Conservation (phyloP, 2,113 vertebrate genomes). For the Gnathonemus echidnorhynchus region DNA sequence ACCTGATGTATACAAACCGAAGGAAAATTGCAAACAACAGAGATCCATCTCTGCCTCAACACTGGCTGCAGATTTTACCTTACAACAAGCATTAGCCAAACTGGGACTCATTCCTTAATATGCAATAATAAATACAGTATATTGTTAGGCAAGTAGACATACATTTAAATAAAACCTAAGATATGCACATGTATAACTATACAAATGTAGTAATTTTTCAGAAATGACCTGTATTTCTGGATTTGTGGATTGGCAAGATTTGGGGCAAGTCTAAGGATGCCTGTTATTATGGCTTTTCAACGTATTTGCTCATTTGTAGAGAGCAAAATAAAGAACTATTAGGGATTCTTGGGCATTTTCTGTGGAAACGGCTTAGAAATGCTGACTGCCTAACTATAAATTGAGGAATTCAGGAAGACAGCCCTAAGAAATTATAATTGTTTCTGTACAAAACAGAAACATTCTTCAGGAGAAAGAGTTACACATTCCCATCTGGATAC, state of each 20-base stretch:
- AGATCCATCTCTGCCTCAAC: background rate
- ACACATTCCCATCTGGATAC: background rate
- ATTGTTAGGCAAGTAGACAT: background rate
- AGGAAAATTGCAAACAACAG: background rate
- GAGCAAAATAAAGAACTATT: background rate
- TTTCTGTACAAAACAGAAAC: background rate
- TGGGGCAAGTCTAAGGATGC: background rate
- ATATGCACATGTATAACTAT: background rate
- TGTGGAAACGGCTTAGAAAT: background rate
- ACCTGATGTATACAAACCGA: background rate
- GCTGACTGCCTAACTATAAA: background rate
- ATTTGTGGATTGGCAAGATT: background rate
- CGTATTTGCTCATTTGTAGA: background rate
- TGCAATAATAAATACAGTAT: background rate
- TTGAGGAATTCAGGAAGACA: background rate
- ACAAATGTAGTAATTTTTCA: background rate
- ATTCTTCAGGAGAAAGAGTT: background rate
- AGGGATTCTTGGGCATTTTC: background rate
- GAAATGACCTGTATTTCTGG: background rate
- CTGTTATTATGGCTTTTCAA: background rate
- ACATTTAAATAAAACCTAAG: background rate
- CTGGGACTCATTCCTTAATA: background rate
- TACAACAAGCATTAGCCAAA: background rate
- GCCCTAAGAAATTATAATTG: background rate
- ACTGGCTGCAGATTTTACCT: background rate